phyloP scores from a whole-genome alignment of 2,797 vertebrate genomes.

The Enteromius viviparus region DNA sequence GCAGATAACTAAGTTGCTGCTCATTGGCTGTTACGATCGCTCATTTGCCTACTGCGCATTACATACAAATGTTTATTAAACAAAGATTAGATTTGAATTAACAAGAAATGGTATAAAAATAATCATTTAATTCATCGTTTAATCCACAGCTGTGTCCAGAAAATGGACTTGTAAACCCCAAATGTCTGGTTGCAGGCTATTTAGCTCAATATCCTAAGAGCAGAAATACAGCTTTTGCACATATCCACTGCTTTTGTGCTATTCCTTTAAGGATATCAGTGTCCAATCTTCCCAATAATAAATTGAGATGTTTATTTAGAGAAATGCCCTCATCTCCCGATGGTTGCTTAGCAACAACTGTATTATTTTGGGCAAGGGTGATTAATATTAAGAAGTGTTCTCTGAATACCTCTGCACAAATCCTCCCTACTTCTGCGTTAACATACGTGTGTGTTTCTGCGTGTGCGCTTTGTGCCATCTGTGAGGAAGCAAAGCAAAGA shows the following conservation, averaged over 20 bases:
- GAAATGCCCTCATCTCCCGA: conserved; percentile 59
- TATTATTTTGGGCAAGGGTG: conserved; percentile 64
- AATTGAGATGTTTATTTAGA: conserved; percentile 60
- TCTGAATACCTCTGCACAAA: conserved; percentile 57
- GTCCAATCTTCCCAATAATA: conserved; percentile 51
- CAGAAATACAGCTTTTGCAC: conserved; percentile 16
- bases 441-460: conserved; percentile 22
- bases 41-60: conserved; percentile 31
- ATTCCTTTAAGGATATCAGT: conserved; percentile 42
- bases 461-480: conserved; percentile 30
- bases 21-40: conserved; percentile 21
- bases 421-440: conserved; percentile 34
- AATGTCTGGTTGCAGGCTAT: conserved; percentile 33
- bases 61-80: conserved; percentile 43
- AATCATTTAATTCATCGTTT: conserved; percentile 42
- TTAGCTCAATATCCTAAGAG: conserved; percentile 11
- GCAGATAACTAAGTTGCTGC: conserved; percentile 20
- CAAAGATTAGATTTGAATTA: conserved; percentile 45
- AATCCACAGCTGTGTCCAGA: conserved; percentile 37
- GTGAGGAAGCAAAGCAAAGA: conserved; percentile 46
- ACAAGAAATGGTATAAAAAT: conserved; percentile 42
- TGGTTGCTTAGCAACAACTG: conserved; percentile 63
- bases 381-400: conserved; percentile 64
- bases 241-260: conserved; percentile 14
- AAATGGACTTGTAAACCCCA: conserved; percentile 30